Base-by-base conservation (phyloP, 2,797 vertebrate genomes). In the Galagoides demidoff region DNA sequence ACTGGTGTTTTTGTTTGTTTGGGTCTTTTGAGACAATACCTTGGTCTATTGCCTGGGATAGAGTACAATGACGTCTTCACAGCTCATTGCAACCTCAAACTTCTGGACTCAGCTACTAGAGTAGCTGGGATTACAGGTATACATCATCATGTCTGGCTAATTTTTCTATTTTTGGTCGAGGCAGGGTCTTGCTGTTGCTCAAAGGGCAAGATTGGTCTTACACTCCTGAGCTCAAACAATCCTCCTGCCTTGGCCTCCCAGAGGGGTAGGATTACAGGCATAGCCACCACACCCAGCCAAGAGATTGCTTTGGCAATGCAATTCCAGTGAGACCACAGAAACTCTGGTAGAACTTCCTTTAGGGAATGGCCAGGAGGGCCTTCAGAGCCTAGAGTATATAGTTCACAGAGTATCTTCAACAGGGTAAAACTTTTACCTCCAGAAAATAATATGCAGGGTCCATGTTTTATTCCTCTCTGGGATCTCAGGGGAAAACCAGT, bases 401-500 rank as follows among this genome's bases (percentile, higher is more conserved):
- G 64, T 45, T 71, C 59, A 55, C 5, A 4, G 23, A 49, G 10
- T 37, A 52, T 92, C 79, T 91, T 90, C 34, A 59, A 82, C 9
- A 66, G 49, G 55, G 64, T 61, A 43, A 79, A 85, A 71, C 43
- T 79, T 27, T 68, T 68, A 83, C 81, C 34, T 79, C 16, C 23
- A 34, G 76, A 49, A 23, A 77, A 39, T 49, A 55, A 45, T 29
- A 90, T 31, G 57, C 39, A 90, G 13, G 39, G 43, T 16, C 31
- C 66, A 55, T 1, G 17, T 85, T 87, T 93, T 85, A 84, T 16
- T 90, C 57, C 74, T 83, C 19, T 71, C 85, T 85, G 77, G 39
- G n/a, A 92, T 63, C 57, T 74, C 37, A 89, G 79, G 22, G 94
- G 68, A 94, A 90, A 89, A 70, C 25, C 34, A 14, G 27, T 73